Base-by-base conservation (phyloP, 1,140 invertebrate species). In the Harlomillsia oculata region DNA sequence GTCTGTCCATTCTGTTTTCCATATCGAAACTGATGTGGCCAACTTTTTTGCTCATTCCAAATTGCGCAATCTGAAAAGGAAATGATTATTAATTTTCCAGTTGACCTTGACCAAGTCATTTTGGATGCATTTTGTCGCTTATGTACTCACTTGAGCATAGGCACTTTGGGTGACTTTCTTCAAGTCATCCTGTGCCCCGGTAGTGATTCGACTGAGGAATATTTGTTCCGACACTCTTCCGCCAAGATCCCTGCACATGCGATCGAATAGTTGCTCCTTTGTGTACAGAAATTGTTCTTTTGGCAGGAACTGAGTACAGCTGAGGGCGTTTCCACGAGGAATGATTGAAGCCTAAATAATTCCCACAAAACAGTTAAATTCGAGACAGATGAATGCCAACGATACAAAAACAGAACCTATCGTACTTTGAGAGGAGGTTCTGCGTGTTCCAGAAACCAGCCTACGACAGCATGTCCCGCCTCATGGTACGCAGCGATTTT, bases 21-120 rank as follows among this genome's bases (percentile, higher is more conserved):
- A 88, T 81, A 68, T 98, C 86, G 70, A 97, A 99, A 54, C 95
- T 97, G 0, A 99, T 78, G 68, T 97, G 90, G 0, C 97, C 97
- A 2, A 99, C 85, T 76, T 93, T 96, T 43, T 92, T 82, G 70
- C 93, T 98, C 95, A 99, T 99, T 62, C 97, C 97, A 70, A 87
- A 98, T 66, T 93, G 87, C 2, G 91, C 90, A 57, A 84, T 75
- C 78, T 82, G 67, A n/a, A 2, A 83, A 78, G 67, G n/a, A 85
- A 86, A 1, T 84, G 83, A 34, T 9, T 34, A 34, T 8, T 9
- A 9, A 34, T 9, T 34, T 34, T n/a, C 32, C 8, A 34, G 32
- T 34, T 34, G 11, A 23, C 14, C 21, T 39, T 5, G 20, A n/a
- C n/a, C n/a, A n/a, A n/a, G n/a, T n/a, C n/a, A n/a, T n/a, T n/a